Base-by-base conservation (phyloP, 2,888 invertebrate genomes). In the Apotomis capreana region DNA sequence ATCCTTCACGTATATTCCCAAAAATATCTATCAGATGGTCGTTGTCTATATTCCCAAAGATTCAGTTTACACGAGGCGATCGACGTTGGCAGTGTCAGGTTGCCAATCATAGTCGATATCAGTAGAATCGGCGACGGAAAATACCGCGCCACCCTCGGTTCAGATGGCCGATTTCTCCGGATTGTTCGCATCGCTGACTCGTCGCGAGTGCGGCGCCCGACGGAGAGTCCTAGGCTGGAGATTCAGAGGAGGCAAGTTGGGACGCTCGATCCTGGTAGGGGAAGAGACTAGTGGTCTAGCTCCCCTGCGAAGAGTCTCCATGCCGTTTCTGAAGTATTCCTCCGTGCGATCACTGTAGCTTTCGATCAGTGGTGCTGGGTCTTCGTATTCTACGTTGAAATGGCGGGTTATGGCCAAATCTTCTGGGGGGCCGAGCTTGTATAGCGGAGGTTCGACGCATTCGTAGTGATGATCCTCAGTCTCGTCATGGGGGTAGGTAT, bases 331-430 rank as follows among this genome's bases (percentile, higher is more conserved):
- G 79, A 94, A 90, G 78, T 92, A 92, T 55, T 93, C 93, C 62
- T 92, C 91, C 0, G 89, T 89, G 69, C 92, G 82, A 51, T 93
- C 93, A 74, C 95, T 95, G 88, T 96, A 96, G 80, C 95, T 96
- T 79, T 96, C 96, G 83, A 96, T 96, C 67, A 96, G 84, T 0
- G 96, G 95, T 0, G 96, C 96, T 4, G 96, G 96, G 80, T 97
- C 97, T 85, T 96, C 97, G 84, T 96, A 96, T 78, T 97, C 97
- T 64, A 96, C 96, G 86, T 96, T 96, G 86, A 96, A 95, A 85
- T 96, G 96, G 46, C 96, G 95, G 70, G 95, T 95, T 83, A 97
- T 97, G 0, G 89, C 83, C 36, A 93, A 75, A 76, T 93, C 93
- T 77, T 93, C 93, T 0, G 92, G 93, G 0, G 90, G 92, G 3